Conservation (phyloP, 2,888 invertebrate genomes). For the Xanthorhoe designata region DNA sequence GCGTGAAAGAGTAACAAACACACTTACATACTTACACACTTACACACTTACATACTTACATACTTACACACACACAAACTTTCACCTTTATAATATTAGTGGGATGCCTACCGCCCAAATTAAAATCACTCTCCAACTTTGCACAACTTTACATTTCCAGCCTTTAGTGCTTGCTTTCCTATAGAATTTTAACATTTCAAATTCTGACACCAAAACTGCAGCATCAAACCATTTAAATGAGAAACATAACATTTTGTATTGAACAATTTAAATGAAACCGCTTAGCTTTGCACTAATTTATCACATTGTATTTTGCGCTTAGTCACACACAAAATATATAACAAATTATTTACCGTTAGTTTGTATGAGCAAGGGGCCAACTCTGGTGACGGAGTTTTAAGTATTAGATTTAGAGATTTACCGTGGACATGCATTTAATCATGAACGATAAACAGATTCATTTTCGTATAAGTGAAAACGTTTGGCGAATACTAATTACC, state of each 20-base stretch:
- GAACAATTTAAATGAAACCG: not conserved
- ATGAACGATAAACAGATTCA: not conserved
- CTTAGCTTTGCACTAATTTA: slow-evolving; percentile 23
- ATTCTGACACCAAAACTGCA: not conserved
- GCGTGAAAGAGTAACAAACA: no score
- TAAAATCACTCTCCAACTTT: slow-evolving; percentile 45
- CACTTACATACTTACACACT: no score
- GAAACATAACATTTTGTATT: not conserved
- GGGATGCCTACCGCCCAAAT: slow-evolving; percentile 51
- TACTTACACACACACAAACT: no score
- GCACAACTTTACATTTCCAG: slow-evolving; percentile 30
- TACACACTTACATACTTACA: no score
- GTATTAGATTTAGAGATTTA: no score
- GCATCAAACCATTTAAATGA: not conserved
- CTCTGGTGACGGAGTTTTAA: no score
- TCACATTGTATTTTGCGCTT: slow-evolving; percentile 1
- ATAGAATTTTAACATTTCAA: not conserved
- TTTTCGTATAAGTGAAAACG: slow-evolving; percentile 20
- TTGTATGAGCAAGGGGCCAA: no score
- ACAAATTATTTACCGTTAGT: no score
- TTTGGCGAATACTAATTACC: slow-evolving; percentile 10
- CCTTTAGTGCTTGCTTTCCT: slow-evolving; percentile 32
- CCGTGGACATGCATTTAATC: not conserved
- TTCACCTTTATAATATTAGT: no score
- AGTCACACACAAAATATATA: slow-evolving; percentile 1